Evolutionary conservation across 2,888 invertebrate species (phyloP).

Genomic region (Endomychus coccineus): DNA sequence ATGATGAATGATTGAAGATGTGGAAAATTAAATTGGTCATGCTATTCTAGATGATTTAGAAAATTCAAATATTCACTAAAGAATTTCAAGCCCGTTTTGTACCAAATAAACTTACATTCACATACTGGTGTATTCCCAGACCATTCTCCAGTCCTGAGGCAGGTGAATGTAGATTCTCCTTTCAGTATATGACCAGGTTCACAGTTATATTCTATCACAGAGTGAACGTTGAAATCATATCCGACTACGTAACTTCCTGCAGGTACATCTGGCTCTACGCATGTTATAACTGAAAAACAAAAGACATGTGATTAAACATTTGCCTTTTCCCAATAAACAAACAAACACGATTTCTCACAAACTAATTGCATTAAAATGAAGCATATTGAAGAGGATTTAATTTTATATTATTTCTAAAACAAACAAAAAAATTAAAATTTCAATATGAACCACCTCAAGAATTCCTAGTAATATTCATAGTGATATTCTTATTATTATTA

Average conservation of each 20-base stretch:
- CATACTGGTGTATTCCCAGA: slow-evolving; percentile 73
- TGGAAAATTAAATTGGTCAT: neutral
- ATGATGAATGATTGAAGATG: too few relatives aligned
- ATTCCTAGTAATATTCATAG: too few relatives aligned
- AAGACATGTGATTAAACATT: too few relatives aligned
- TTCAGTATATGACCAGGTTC: slow-evolving; percentile 74
- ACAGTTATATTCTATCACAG: slow-evolving; percentile 80
- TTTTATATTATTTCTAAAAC: too few relatives aligned
- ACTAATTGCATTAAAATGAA: too few relatives aligned
- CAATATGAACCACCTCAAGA: too few relatives aligned
- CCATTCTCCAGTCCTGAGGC: slow-evolving; percentile 76
- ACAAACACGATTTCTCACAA: too few relatives aligned
- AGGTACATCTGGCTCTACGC: slow-evolving; percentile 80
- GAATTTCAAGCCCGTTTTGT: too few relatives aligned
- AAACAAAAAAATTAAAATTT: too few relatives aligned
- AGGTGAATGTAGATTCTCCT: slow-evolving; percentile 63
- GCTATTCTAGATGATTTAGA: slow-evolving; percentile 5
- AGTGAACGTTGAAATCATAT: slow-evolving; percentile 83
- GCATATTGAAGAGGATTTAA: too few relatives aligned
- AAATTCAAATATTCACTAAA: slow-evolving; percentile 4
- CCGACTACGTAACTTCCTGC: slow-evolving; percentile 81
- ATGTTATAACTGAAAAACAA: slow-evolving; percentile 74
- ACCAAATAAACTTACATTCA: slow-evolving; percentile 77
- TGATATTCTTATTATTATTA: too few relatives aligned
- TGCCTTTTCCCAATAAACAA: too few relatives aligned